Conservation (phyloP, 2,113 vertebrate species). For the Illadopsis cleaveri region DNA sequence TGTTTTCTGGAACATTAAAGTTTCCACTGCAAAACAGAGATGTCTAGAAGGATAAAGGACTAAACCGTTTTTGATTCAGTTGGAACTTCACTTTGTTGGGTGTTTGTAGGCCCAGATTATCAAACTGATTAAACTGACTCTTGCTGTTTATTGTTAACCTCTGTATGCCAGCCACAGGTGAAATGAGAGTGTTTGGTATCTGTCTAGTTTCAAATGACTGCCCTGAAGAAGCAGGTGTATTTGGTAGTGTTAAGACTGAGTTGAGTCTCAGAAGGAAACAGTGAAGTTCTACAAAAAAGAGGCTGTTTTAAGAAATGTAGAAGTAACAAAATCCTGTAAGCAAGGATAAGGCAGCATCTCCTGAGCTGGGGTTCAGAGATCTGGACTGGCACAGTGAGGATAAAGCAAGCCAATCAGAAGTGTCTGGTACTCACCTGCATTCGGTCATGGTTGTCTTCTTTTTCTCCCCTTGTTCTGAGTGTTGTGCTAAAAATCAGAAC, state of each 20-base stretch:
- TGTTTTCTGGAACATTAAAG: not conserved
- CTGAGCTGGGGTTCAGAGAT: not conserved
- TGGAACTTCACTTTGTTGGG: not conserved
- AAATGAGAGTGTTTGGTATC: not conserved
- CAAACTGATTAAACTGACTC: not conserved
- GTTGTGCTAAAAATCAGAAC: not conserved
- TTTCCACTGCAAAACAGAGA: not conserved
- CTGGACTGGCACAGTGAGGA: not conserved
- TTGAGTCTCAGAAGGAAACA: not conserved
- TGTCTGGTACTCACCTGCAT: not conserved
- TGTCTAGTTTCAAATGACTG: not conserved
- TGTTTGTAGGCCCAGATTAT: not conserved
- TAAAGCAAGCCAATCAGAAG: not conserved
- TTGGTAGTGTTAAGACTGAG: not conserved
- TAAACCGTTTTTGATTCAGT: not conserved
- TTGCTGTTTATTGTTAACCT: not conserved
- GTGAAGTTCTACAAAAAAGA: not conserved
- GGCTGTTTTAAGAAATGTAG: not conserved
- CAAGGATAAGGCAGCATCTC: not conserved
- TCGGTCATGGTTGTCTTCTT: not conserved
- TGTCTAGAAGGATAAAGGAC: not conserved
- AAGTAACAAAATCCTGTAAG: not conserved
- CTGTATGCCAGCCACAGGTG: not conserved
- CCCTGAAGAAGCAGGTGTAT: not conserved
- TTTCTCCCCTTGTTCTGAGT: not conserved